Percentiles rank a stretch among this genome's conserved stretches.
Evolutionary conservation across 2,888 invertebrate species (phyloP).

Genomic region (Lottia scabra): DNA sequence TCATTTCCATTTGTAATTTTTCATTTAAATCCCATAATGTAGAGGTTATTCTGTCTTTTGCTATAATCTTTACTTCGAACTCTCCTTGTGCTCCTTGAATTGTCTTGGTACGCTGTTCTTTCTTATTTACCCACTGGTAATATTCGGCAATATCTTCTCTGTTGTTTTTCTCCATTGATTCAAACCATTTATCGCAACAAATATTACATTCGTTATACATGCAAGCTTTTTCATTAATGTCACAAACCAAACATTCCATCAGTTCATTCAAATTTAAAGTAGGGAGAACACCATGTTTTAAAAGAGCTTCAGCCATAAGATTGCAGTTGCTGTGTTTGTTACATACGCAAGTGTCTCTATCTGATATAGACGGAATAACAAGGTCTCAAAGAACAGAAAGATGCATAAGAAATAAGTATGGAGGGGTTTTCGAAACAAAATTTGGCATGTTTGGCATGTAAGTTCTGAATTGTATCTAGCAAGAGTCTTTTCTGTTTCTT

Average conservation of each 20-base stretch:
- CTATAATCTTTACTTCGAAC: too few relatives aligned
- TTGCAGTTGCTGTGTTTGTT: constrained; percentile 26
- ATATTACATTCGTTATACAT: too few relatives aligned
- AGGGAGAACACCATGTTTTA: background rate
- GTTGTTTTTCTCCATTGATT: too few relatives aligned
- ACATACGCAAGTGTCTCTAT: constrained; percentile 33
- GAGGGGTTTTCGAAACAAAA: constrained; percentile 15
- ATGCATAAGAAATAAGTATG: constrained; percentile 13
- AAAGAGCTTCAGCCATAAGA: constrained; percentile 15
- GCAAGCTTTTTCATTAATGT: too few relatives aligned
- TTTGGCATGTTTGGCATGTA: constrained; percentile 26
- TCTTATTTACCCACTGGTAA: too few relatives aligned
- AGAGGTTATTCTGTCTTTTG: background rate
- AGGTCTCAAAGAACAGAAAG: constrained; percentile 29
- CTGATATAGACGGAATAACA: constrained; percentile 18
- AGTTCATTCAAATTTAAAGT: too few relatives aligned
- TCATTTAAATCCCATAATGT: background rate
- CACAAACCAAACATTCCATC: too few relatives aligned
- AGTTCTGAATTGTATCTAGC: constrained; percentile 14
- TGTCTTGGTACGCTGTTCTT: too few relatives aligned
- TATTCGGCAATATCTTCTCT: too few relatives aligned
- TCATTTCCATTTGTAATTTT: background rate
- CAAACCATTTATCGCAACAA: too few relatives aligned
- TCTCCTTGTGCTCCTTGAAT: too few relatives aligned
- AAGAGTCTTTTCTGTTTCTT: constrained; percentile 30